Conservation (phyloP, 2,113 vertebrate genomes). For the Reinhardtius hippoglossoides region DNA sequence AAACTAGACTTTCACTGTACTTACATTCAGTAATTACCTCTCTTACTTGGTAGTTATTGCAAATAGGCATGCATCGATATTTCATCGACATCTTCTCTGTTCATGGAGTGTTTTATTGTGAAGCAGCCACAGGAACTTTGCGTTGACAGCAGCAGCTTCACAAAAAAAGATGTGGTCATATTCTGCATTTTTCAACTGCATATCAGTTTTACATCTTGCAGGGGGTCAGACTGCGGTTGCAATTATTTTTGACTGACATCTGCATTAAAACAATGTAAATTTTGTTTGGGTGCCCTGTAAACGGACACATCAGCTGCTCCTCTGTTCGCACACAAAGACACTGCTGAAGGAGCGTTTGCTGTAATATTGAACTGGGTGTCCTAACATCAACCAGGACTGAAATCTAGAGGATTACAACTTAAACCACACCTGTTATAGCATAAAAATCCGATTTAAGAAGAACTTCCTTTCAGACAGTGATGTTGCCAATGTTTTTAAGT, state of each 20-base stretch:
- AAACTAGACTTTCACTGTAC: background rate
- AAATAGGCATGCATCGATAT: too few species aligned
- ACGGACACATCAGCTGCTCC: background rate
- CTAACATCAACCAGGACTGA: too few species aligned
- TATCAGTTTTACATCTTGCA: background rate
- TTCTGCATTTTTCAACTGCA: background rate
- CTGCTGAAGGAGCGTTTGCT: background rate
- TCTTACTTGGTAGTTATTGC: background rate
- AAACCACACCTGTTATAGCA: background rate
- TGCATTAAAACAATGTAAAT: constrained; percentile 1
- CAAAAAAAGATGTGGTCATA: background rate
- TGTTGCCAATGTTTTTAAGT: background rate
- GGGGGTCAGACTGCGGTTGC: background rate
- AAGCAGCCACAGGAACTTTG: background rate
- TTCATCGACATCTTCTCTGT: too few species aligned
- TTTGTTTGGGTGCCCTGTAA: background rate
- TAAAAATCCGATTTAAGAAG: background rate
- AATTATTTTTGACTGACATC: constrained; percentile 9
- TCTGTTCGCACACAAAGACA: background rate
- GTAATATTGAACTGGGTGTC: background rate
- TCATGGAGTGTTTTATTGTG: background rate
- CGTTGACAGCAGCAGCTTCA: background rate
- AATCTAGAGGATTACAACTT: background rate
- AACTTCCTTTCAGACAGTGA: background rate
- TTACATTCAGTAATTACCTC: background rate